A percentile compares a stretch with the other conserved stretches of the same genome.
Conservation (phyloP, 2,797 vertebrate species). For the Taeniopygia guttata region DNA sequence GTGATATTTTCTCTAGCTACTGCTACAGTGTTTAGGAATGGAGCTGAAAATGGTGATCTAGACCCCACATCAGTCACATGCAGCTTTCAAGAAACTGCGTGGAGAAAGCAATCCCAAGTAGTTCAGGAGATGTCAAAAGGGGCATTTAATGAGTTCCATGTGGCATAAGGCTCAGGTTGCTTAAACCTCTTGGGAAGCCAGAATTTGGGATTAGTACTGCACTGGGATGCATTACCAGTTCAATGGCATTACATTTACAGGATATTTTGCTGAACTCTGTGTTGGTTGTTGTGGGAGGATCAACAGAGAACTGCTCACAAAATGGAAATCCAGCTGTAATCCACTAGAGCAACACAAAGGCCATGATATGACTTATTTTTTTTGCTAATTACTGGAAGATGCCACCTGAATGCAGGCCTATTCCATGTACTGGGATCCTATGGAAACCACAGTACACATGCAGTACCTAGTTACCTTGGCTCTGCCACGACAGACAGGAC, state of each 20-base stretch:
- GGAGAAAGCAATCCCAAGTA: neutral
- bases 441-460: neutral
- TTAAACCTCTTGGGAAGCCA: neutral
- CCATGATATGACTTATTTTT: neutral
- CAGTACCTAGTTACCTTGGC: neutral
- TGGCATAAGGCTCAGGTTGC: conserved; percentile 21
- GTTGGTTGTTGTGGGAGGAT: neutral
- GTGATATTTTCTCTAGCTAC: neutral
- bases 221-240: neutral
- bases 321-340: neutral
- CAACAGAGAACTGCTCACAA: neutral
- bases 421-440: neutral
- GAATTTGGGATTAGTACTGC: neutral
- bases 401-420: neutral
- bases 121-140: neutral
- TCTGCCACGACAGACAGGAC: neutral
- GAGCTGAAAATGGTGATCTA: neutral
- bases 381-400: neutral
- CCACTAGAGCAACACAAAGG: neutral
- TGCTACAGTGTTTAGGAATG: neutral
- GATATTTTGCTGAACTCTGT: conserved; percentile 25
- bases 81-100: neutral
- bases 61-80: neutral
- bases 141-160: neutral
- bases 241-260: neutral